Base-by-base conservation (phyloP, 2,797 vertebrate genomes). In the Poeciliopsis paucimaculata region DNA sequence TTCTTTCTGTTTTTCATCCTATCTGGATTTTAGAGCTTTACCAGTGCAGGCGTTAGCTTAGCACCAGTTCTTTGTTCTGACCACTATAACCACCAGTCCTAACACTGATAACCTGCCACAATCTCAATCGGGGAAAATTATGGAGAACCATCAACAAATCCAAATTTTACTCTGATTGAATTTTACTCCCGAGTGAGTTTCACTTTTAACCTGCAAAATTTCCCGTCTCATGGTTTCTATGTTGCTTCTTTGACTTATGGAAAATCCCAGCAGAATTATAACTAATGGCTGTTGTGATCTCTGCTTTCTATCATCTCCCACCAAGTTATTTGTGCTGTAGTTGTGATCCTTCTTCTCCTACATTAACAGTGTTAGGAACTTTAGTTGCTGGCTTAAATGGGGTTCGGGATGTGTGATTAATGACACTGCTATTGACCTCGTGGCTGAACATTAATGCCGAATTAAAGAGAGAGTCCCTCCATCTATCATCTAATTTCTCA, bases 401-500 rank as follows among this genome's bases (percentile, higher is more conserved):
- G 71, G 78, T 72, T 74, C 74, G 80, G 75, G 68, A 47, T 62
- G 41, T 78, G 76, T 92, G 90, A 93, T 92, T 90, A 90, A 92
- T 88, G 85, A 77, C 47, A 47, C 76, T 31, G 75, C 79, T 81
- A 78, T 85, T 91, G 88, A 91, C 87, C 87, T 90, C 73, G 43
- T 83, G 84, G 86, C 84, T 87, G 77, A 90, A 89, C 86, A 87
- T 91, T 87, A 90, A 91, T 83, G 86, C 87, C 75, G 81, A 90
- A 82, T 87, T 90, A 84, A 91, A 92, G 78, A 84, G 78, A 86
- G 84, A 86, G 76, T 82, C 72, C 86, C 87, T 86, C 77, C 86
- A 90, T 93, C 89, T 82, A 87, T 92, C 92, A 91, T 88, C 81
- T 87, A 73, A 86, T 93, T 91, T 86, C 73, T 68, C 74, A 76